phyloP scores from a whole-genome alignment of 2,797 vertebrate species.

The Brotula barbata region DNA sequence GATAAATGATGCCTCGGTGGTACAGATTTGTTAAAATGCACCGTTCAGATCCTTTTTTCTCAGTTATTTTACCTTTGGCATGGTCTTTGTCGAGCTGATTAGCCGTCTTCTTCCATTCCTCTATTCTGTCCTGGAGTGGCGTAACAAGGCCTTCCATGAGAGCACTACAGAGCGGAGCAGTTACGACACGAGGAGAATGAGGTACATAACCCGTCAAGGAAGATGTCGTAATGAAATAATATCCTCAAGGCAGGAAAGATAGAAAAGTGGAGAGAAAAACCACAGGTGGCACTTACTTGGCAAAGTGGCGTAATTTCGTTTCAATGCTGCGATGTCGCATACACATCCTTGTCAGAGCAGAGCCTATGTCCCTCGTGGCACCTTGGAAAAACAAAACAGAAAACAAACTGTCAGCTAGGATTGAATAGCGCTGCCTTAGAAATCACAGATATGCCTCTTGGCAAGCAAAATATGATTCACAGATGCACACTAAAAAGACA shows the following conservation, averaged over 20 bases:
- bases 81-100: constrained; percentile 98
- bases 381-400: constrained; percentile 75
- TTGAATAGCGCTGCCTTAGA: not conserved
- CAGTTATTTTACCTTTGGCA: constrained; percentile 85
- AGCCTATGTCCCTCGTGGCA: constrained; percentile 94
- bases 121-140: constrained; percentile 94
- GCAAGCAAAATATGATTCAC: not conserved
- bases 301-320: constrained; percentile 94
- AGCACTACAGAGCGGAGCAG: constrained; percentile 71
- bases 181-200: constrained; percentile 11
- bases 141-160: constrained; percentile 95
- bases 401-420: constrained; percentile 20
- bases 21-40: not conserved
- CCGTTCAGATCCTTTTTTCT: not conserved
- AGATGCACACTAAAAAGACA: not conserved
- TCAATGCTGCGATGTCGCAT: constrained; percentile 99
- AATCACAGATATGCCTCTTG: constrained; percentile 10
- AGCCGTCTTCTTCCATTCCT: constrained; percentile 97
- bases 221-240: constrained; percentile 19
- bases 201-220: constrained; percentile 12
- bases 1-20: not conserved
- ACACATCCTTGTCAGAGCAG: constrained; percentile 96
- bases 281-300: constrained; percentile 83
- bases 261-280: constrained; percentile 19
- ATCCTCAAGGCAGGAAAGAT: constrained; percentile 1